These are phyloP conservation scores for Gambelia wislizenii DNA, from an alignment of 2,797 vertebrate species.

Conservation along the genomic window DNA sequence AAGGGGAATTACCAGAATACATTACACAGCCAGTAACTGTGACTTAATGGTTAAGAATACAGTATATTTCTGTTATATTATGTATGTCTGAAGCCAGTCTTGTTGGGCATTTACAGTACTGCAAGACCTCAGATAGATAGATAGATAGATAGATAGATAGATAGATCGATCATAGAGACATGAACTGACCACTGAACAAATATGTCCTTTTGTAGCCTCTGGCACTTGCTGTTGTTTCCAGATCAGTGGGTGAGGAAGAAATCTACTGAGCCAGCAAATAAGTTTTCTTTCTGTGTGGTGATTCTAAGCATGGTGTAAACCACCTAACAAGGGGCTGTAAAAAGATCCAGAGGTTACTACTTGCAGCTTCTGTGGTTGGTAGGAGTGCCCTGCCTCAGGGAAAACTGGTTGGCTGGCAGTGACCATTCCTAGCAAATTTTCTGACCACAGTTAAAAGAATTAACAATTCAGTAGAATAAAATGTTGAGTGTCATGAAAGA, in stretches of 20 bases:
- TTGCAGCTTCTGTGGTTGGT: background rate
- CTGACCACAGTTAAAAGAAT: too few relatives aligned
- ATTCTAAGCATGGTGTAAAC: background rate
- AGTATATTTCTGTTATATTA: background rate
- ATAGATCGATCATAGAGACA: background rate
- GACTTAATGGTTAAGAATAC: background rate
- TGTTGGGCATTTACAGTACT: background rate
- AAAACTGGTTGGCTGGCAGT: background rate
- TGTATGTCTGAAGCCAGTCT: background rate
- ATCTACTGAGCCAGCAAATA: background rate
- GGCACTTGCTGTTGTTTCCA: background rate
- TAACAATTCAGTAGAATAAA: background rate
- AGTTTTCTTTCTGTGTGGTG: background rate
- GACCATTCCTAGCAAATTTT: background rate
- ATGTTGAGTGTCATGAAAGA: background rate
- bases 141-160: background rate
- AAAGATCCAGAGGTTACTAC: background rate
- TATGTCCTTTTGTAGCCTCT: background rate
- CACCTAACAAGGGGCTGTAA: background rate
- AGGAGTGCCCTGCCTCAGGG: background rate
- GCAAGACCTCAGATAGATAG: background rate
- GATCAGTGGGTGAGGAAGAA: background rate
- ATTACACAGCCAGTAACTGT: constrained; percentile 20
- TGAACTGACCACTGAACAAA: background rate
- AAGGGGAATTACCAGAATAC: constrained; percentile 28